A percentile compares a stretch with the other conserved stretches of the same genome.
phyloP scores from a whole-genome alignment of 64 coral and sea anemone species.

The Cladopsammia gracilis region DNA sequence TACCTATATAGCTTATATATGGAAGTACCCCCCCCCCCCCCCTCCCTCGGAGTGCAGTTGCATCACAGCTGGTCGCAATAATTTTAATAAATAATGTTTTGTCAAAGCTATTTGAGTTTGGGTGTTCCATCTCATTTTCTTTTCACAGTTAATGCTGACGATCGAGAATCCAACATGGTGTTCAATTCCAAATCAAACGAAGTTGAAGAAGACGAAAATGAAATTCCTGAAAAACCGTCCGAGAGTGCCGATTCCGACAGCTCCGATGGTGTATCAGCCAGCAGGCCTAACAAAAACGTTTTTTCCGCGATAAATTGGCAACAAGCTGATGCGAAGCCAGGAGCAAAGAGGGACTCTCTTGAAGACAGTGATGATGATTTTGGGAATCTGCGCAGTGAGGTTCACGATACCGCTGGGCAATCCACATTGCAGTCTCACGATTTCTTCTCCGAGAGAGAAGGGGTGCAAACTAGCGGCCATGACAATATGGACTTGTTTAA shows the following conservation, averaged over 20 bases:
- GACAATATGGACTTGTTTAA: constrained; percentile 84
- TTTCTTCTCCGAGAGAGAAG: constrained; percentile 65
- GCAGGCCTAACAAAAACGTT: constrained; percentile 40
- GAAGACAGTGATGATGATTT: constrained; percentile 87
- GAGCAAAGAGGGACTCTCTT: background rate
- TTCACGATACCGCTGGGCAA: background rate
- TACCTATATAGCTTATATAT: too few relatives aligned
- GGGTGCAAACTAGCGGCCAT: background rate
- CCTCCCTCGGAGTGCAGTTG: too few relatives aligned
- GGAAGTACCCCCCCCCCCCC: too few relatives aligned
- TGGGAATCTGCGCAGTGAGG: constrained; percentile 26
- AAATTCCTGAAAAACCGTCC: background rate
- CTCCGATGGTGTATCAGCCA: background rate
- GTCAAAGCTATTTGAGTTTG: background rate
- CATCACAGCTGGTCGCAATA: too few relatives aligned
- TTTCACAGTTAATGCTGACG: constrained; percentile 87
- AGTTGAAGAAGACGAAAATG: constrained; percentile 45
- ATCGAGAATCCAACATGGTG: constrained; percentile 88
- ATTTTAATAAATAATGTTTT: background rate
- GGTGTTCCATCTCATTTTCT: background rate
- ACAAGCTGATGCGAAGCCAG: background rate
- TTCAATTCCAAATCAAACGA: constrained; percentile 67
- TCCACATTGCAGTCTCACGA: constrained; percentile 4
- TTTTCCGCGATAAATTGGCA: constrained; percentile 69
- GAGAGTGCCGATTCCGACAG: background rate